phyloP scores from a whole-genome alignment of 2,113 vertebrate genomes.

The Dasyurus viverrinus region DNA sequence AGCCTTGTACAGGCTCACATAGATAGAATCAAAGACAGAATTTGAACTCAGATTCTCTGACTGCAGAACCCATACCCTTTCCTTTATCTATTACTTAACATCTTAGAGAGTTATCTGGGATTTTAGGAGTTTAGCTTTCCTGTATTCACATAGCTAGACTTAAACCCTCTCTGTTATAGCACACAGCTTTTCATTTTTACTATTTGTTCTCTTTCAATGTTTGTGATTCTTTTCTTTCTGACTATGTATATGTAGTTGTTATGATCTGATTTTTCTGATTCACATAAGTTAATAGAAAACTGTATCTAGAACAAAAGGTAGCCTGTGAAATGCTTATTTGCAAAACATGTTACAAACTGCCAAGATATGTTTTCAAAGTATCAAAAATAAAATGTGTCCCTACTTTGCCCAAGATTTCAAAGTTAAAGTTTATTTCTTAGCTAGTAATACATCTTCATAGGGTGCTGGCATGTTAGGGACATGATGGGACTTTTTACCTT shows the following conservation, averaged over 20 bases:
- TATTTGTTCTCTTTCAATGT: not conserved
- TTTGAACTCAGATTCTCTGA: not conserved
- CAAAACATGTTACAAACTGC: constrained; percentile 52
- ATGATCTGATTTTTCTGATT: constrained; percentile 19
- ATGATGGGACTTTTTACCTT: not conserved
- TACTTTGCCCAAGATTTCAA: constrained; percentile 21
- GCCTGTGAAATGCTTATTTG: constrained; percentile 49
- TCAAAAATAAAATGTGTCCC: constrained; percentile 50
- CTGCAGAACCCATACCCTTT: not conserved
- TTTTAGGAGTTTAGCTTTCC: not conserved
- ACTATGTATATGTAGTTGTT: constrained; percentile 12
- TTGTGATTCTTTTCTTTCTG: not conserved
- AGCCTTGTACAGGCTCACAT: not conserved
- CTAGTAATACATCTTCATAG: constrained; percentile 12
- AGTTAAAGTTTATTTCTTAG: constrained; percentile 23
- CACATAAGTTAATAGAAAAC: constrained; percentile 37
- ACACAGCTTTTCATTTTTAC: not conserved
- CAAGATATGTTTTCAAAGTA: constrained; percentile 50
- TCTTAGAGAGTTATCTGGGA: not conserved
- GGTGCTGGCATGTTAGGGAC: not conserved
- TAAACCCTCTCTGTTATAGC: not conserved
- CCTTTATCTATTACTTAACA: not conserved
- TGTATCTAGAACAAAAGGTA: constrained; percentile 64
- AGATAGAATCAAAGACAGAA: not conserved
- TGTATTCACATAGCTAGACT: not conserved